A percentile compares a stretch with the other conserved stretches of the same genome.
Evolutionary conservation across 2,888 invertebrate genomes (phyloP).

Genomic region (Trissolcus brochymenae): DNA sequence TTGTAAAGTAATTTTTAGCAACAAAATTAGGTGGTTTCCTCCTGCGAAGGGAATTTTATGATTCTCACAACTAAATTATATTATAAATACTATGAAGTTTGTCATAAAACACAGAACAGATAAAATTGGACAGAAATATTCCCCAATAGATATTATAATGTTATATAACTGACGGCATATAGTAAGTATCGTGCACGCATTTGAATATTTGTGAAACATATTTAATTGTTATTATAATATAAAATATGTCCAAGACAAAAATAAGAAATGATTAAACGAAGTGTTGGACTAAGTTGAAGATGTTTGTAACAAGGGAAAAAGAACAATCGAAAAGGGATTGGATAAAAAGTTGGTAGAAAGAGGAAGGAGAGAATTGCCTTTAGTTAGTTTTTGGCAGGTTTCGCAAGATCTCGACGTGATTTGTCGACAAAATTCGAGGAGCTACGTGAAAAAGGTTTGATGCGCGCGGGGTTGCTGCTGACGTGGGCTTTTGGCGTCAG

Average conservation of each 20-base stretch:
- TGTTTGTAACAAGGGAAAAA: neutral
- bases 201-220: neutral
- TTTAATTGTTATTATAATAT: neutral
- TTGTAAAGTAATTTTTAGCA: no score
- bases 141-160: no score
- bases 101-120: no score
- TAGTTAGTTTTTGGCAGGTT: conserved; percentile 7
- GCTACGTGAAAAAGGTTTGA: conserved; percentile 15
- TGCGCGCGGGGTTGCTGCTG: conserved; percentile 30
- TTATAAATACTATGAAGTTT: no score
- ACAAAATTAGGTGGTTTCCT: no score
- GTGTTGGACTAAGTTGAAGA: neutral
- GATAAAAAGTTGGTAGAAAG: neutral
- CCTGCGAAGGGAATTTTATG: no score
- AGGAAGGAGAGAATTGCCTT: neutral
- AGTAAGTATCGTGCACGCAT: conserved; percentile 29
- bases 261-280: neutral
- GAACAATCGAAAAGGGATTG: neutral
- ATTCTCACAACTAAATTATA: no score
- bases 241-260: neutral
- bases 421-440: conserved; percentile 14
- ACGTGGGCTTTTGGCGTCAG: conserved; percentile 55
- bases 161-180: conserved; percentile 11
- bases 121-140: no score
- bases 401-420: conserved; percentile 6